These are phyloP conservation scores for Lysiphlebus fabarum DNA, from an alignment of 1,140 invertebrate genomes.

Conservation along the genomic window DNA sequence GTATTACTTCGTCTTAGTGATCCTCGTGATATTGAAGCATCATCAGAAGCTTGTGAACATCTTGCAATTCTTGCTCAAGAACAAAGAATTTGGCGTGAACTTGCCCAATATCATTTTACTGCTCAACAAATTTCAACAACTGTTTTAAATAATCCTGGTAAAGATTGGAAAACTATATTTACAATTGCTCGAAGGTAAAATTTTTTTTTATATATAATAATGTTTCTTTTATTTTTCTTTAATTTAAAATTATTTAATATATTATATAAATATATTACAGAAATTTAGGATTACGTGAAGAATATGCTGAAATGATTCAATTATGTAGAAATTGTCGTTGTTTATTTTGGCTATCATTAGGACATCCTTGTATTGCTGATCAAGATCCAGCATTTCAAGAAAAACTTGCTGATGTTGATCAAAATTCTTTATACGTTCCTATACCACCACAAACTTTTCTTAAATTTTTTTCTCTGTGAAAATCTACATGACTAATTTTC, in stretches of 20 bases:
- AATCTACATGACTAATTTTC: slow-evolving; percentile 15
- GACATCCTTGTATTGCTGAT: slow-evolving; percentile 86
- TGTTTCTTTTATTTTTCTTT: neutral
- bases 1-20: slow-evolving; percentile 87
- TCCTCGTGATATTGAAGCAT: slow-evolving; percentile 82
- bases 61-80: slow-evolving; percentile 79
- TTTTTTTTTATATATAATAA: neutral
- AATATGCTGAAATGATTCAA: slow-evolving; percentile 92
- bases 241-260: slow-evolving; percentile 4
- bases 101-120: slow-evolving; percentile 90
- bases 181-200: slow-evolving; percentile 48
- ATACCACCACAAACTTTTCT: slow-evolving; percentile 85
- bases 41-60: slow-evolving; percentile 64
- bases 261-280: slow-evolving; percentile 54
- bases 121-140: slow-evolving; percentile 70
- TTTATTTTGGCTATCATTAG: slow-evolving; percentile 92
- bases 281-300: slow-evolving; percentile 84
- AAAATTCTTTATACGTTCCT: slow-evolving; percentile 75
- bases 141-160: slow-evolving; percentile 60
- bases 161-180: slow-evolving; percentile 55
- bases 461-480: slow-evolving; percentile 83
- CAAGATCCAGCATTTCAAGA: slow-evolving; percentile 77
- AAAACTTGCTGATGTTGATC: slow-evolving; percentile 73
- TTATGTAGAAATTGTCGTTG: slow-evolving; percentile 93
- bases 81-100: slow-evolving; percentile 85